Evolutionary conservation across 2,113 vertebrate species (phyloP).

Genomic region (Phrynocephalus versicolor): DNA sequence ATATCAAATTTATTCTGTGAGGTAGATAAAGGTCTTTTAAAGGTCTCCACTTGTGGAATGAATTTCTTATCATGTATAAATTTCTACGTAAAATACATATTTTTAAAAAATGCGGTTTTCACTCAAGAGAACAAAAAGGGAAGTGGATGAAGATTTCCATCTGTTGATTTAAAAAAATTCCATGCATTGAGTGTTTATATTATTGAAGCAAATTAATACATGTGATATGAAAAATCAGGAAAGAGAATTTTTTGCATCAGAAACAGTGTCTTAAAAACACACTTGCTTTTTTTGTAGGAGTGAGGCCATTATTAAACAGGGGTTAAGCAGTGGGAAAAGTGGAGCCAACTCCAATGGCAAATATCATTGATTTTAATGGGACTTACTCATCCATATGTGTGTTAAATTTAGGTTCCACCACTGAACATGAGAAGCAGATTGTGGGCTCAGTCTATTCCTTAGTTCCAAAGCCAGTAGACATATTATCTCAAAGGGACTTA

Average conservation of each 20-base stretch:
- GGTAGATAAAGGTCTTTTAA: conserved; percentile 80
- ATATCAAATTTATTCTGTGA: conserved; percentile 77
- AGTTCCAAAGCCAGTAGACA: no score
- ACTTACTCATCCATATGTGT: background rate
- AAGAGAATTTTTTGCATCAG: background rate
- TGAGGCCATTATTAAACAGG: background rate
- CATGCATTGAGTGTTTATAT: conserved; percentile 47
- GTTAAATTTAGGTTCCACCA: background rate
- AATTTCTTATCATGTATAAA: conserved; percentile 77
- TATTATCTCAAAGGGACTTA: no score
- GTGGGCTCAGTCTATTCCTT: background rate
- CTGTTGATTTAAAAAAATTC: conserved; percentile 55
- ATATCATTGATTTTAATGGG: background rate
- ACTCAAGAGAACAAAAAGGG: conserved; percentile 45
- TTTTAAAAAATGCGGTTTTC: conserved; percentile 68
- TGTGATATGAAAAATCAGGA: conserved; percentile 49
- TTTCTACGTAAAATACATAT: conserved; percentile 63
- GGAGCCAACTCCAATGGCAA: background rate
- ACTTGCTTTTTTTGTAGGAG: background rate
- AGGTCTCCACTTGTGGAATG: conserved; percentile 81
- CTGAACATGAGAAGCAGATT: background rate
- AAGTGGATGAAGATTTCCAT: conserved; percentile 64
- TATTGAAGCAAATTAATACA: conserved; percentile 55
- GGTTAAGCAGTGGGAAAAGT: no score
- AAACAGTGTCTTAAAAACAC: background rate